phyloP scores from a whole-genome alignment of 2,113 vertebrate genomes.

The Callopanchax toddi region DNA sequence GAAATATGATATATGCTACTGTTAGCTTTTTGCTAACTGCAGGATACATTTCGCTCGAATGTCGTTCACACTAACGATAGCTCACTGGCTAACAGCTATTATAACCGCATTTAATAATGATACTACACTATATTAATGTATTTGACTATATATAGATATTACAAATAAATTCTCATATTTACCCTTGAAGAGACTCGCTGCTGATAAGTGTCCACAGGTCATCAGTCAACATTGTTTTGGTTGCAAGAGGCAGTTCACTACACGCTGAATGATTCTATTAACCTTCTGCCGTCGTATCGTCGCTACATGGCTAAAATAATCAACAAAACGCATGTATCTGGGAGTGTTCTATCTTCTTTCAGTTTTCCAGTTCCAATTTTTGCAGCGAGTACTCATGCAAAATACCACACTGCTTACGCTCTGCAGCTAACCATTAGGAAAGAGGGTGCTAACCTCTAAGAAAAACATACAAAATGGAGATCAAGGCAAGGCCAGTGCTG shows the following conservation, averaged over 20 bases:
- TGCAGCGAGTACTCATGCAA: conserved; percentile 17
- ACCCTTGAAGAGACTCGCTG: conserved; percentile 67
- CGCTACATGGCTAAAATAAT: conserved; percentile 21
- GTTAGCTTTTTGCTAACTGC: conserved; percentile 36
- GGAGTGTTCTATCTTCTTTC: not conserved
- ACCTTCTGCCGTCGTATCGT: conserved; percentile 15
- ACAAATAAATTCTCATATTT: conserved; percentile 33
- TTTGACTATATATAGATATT: not conserved
- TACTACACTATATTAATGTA: too few relatives aligned
- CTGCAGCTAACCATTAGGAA: conserved; percentile 78
- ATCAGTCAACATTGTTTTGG: conserved; percentile 81
- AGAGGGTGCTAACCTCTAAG: conserved; percentile 67
- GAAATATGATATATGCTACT: conserved; percentile 1
- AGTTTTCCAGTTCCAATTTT: not conserved
- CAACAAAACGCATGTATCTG: not conserved
- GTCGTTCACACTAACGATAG: conserved; percentile 39
- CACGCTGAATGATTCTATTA: conserved; percentile 53
- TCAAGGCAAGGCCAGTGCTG: conserved; percentile 42
- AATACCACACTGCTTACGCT: conserved; percentile 20
- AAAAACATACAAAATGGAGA: conserved; percentile 87
- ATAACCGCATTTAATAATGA: not conserved
- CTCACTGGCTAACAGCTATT: conserved; percentile 8
- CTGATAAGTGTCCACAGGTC: conserved; percentile 66
- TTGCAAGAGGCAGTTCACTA: conserved; percentile 62
- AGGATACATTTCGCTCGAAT: conserved; percentile 24